Conservation (phyloP, 2,888 invertebrate species). For the Gasteruption jaculator region DNA sequence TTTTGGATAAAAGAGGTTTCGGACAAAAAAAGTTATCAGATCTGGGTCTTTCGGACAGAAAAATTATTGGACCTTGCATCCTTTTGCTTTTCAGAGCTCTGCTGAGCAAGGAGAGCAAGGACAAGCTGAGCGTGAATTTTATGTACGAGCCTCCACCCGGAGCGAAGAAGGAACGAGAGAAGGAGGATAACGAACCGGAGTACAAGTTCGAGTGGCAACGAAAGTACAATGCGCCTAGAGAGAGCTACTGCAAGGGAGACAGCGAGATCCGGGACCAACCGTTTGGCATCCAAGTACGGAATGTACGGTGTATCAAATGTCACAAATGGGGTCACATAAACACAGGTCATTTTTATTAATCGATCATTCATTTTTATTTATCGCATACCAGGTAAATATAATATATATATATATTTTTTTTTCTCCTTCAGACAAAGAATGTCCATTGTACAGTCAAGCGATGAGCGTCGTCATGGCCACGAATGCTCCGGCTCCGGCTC, state of each 20-base stretch:
- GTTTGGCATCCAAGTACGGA: conserved; percentile 94
- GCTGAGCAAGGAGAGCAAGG: conserved; percentile 97
- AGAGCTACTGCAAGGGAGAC: conserved; percentile 97
- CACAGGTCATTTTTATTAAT: conserved; percentile 58
- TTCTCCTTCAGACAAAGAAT: conserved; percentile 76
- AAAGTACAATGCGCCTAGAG: conserved; percentile 97
- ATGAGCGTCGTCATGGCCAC: conserved; percentile 75
- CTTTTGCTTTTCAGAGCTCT: conserved; percentile 81
- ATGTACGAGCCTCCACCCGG: conserved; percentile 99
- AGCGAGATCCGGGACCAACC: conserved; percentile 97
- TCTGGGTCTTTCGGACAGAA: too few relatives aligned
- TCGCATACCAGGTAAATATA: conserved; percentile 5
- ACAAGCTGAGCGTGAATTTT: conserved; percentile 95
- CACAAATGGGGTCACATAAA: conserved; percentile 99
- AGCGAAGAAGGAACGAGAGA: conserved; percentile 84
- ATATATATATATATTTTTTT: conserved; percentile 3
- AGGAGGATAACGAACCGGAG: conserved; percentile 91
- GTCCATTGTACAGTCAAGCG: conserved; percentile 83
- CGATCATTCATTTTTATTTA: conserved; percentile 7
- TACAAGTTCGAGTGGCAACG: conserved; percentile 99
- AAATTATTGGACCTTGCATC: too few relatives aligned
- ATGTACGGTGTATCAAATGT: conserved; percentile 98
- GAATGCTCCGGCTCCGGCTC: conserved; percentile 57
- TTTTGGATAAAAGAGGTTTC: too few relatives aligned
- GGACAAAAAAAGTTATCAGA: too few relatives aligned